Base-by-base conservation (phyloP, 2,888 invertebrate genomes). In the Drosophila monieri region DNA sequence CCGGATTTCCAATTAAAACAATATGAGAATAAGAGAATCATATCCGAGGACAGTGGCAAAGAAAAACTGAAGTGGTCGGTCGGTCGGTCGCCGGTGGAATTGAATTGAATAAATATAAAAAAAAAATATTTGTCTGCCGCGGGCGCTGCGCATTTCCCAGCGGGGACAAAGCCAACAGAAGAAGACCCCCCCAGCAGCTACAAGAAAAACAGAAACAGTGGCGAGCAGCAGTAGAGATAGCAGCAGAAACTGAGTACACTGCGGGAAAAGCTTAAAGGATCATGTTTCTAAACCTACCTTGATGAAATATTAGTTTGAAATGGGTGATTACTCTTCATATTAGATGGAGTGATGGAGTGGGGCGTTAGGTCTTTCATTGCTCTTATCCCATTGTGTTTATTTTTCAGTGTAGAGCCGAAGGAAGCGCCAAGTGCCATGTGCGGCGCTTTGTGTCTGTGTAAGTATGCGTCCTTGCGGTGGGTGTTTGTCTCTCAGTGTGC, bases 381-480 rank as follows among this genome's bases (percentile, higher is more conserved):
- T 27, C 27, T 15, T 6, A 15, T n/a, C 14, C 5, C 35, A 39
- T 2, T 1, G 1, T 3, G 9, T 59, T 25, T n/a, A n/a, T 47
- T n/a, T 47, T n/a, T 10, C n/a, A 9, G 39, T 61, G n/a, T 5
- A 48, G 67, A 61, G 52, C 59, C 76, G 71, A 74, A 85, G 87
- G 73, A 80, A 79, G 70, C 70, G 74, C 69, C 78, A 81, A 87
- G 81, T 87, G 81, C 74, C 81, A 87, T 78, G 81, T 80, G 84
- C 77, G 73, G 71, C 76, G 78, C 72, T 67, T 70, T 77, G 76
- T 70, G 76, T 74, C 64, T 67, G 35, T 12, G 64, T 62, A 60
- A 52, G 52, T 61, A 57, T 74, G 70, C 73, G 84, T 77, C 84
- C 87, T 86, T 80, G 86, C 74, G 80, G 69, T 56, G 46, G 18